Conservation (phyloP, 2,113 vertebrate genomes). For the Phyllostomus hastatus region DNA sequence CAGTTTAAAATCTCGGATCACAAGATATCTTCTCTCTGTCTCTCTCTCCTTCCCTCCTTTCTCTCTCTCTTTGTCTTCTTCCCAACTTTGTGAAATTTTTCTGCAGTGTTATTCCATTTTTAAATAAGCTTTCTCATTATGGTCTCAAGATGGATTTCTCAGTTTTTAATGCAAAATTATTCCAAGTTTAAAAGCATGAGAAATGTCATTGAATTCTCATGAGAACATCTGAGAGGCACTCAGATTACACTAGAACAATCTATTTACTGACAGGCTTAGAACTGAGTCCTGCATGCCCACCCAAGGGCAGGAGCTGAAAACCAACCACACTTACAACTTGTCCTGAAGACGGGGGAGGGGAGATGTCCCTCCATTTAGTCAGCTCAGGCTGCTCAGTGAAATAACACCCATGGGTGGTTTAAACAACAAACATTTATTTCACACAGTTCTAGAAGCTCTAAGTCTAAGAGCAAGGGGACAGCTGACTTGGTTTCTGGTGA, state of each 20-base stretch:
- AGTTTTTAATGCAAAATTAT: not conserved
- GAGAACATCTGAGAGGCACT: not conserved
- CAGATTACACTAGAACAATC: not conserved
- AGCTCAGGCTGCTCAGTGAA: not conserved
- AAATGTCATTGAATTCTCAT: not conserved
- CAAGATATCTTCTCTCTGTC: accelerated
- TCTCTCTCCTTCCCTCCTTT: not conserved
- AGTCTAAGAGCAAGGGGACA: not conserved
- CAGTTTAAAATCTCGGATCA: not conserved
- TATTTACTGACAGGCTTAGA: not conserved
- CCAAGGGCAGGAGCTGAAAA: not conserved
- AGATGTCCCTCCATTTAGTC: not conserved
- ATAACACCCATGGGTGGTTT: not conserved
- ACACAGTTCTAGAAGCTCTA: not conserved
- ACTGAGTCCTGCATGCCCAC: not conserved
- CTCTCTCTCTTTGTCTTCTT: too few relatives aligned
- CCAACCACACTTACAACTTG: not conserved
- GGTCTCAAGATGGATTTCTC: not conserved
- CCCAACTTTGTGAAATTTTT: not conserved
- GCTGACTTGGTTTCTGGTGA: not conserved
- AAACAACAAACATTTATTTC: not conserved
- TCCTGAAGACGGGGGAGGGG: accelerated
- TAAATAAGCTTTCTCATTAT: not conserved
- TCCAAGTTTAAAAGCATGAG: not conserved
- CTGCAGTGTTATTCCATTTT: not conserved